Evolutionary conservation across 2,113 vertebrate genomes (phyloP), one percentile per base, ranked within the genome.

Genomic region (Podarcis cretensis): DNA sequence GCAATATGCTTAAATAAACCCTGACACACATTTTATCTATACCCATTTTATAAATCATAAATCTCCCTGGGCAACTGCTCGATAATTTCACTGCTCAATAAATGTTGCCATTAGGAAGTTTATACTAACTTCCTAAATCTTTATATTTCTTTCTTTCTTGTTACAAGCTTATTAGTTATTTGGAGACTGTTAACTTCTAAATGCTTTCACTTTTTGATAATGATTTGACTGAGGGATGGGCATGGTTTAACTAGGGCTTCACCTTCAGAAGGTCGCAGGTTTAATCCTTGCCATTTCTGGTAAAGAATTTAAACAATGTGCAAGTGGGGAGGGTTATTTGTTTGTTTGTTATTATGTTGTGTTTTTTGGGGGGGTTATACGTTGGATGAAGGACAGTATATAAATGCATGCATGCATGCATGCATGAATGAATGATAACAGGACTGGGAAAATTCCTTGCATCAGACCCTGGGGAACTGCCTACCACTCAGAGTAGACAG

Each of bases 61-160:
- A 65, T 35, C 57, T 76, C 40, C 37, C 30, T 30, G 27, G 71
- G 21, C 10, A 59, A 32, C 37, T 8, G 1, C 27, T 88, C 6
- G 43, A 12, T 88, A 23, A 48, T 83, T 83, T 88, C 73, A 65
- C 79, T 88, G 73, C 80, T 32, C 35, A 66, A 76, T 76, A 48
- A 88, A 76, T 48, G 57, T 63, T 75, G 80, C 25, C 69, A 48
- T 76, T 88, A 76, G 48, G 63, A 83, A 83, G 27, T 88, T 83
- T 54, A 66, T 66, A 83, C 4, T 37, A 65, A 68, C 73, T 83
- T 83, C 57, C 20, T 30, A 83, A 48, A 48, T 65, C 69, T 75
- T 82, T 82, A 14, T 13, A 63, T 82, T 65, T 63, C 37, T 74
- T 88, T 0, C 16, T 63, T 43, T 10, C 69, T 74, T 82, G 35